phyloP scores from a whole-genome alignment of 2,888 invertebrate species.

The Clivina fossor region DNA sequence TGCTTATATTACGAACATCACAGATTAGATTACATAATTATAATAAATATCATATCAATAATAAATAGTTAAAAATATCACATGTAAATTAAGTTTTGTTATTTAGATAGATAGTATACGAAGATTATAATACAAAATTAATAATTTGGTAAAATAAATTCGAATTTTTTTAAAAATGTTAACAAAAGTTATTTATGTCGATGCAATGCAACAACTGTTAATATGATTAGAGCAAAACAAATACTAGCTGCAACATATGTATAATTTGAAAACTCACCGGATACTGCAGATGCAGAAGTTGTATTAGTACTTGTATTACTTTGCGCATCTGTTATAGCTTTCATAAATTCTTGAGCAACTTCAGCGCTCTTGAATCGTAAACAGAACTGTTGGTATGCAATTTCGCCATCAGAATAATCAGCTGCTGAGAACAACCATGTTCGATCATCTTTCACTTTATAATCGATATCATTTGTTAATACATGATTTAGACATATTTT shows the following conservation, averaged over 20 bases:
- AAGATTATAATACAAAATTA: no score
- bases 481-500: conserved; percentile 88
- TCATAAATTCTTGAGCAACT: conserved; percentile 73
- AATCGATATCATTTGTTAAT: conserved; percentile 66
- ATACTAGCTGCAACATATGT: conserved; percentile 15
- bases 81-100: no score
- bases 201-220: conserved; percentile 29
- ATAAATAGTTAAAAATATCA: no score
- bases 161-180: no score
- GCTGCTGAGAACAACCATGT: conserved; percentile 82
- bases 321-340: conserved; percentile 66
- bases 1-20: no score
- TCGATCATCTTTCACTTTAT: conserved; percentile 76
- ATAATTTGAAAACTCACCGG: conserved; percentile 17
- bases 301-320: conserved; percentile 40
- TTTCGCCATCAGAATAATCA: conserved; percentile 84
- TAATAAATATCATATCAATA: no score
- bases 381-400: conserved; percentile 74
- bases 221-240: conserved; percentile 20
- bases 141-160: no score
- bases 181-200: no score
- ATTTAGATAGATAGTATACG: no score
- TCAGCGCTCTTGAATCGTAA: conserved; percentile 80
- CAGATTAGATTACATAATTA: no score
- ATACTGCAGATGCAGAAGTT: neutral